Evolutionary conservation across 2,797 vertebrate species (phyloP), one percentile per base, ranked within the genome.

Genomic region (Loris lydekkerianus): DNA sequence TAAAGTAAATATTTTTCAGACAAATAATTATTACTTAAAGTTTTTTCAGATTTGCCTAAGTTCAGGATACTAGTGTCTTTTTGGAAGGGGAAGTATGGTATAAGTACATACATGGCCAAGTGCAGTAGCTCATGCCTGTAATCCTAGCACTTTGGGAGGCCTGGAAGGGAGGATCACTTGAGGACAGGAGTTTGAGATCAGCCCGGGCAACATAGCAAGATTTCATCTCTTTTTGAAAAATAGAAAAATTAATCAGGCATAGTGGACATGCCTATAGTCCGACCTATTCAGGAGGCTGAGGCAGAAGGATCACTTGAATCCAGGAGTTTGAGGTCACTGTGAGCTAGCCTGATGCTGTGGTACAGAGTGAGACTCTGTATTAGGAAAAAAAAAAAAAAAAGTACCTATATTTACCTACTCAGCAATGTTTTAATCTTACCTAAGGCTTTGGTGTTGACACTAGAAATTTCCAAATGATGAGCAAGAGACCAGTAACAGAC

Each of bases 1-100:
- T n/a, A 89, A 77, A 95, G 34, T 58, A 69, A 94, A 70, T 70
- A 46, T 40, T 86, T 94, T 93, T 95, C 91, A n/a, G n/a, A 72
- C 78, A n/a, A 96, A 70, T 83, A 80, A 91, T 37, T 77, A 75
- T 75, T 72, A 37, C 43, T 82, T 94, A 75, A 94, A 83, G 40
- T 25, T 31, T 75, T 21, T 75, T 76, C 53, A 88, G 82, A 85
- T 86, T 91, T 34, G 27, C 56, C 23, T 91, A 93, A 86, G 7
- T 94, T 82, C 18, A 72, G 37, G 31, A 72, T 43, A 95, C 63
- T 77, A 94, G 70, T 18, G 67, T 87, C 94, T 84, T 82, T 67
- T 9, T n/a, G 49, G 76, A n/a, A 37, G 58, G 27, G 29, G 34
- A n/a, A 70, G 10, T 72, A 53, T 75, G 34, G 61, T 87, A 96